phyloP scores from a whole-genome alignment of 2,888 invertebrate genomes.

The Eristalis pertinax region DNA sequence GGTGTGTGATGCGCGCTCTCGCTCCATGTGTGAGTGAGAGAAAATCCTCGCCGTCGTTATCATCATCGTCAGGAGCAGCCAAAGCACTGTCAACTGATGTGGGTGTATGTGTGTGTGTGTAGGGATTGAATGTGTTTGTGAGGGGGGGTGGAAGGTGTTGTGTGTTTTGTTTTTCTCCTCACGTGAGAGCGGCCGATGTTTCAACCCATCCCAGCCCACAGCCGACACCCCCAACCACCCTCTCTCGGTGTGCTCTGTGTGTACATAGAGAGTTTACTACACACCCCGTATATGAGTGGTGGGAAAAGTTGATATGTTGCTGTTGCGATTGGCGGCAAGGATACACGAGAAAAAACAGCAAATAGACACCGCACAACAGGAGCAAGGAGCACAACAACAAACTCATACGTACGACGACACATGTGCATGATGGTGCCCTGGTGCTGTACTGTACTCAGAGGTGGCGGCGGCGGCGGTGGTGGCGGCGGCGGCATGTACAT shows the following conservation, averaged over 20 bases:
- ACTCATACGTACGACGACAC: constrained; percentile 65
- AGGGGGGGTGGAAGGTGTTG: constrained; percentile 60
- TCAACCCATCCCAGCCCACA: not conserved
- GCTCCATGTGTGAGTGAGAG: constrained; percentile 61
- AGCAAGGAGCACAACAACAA: constrained; percentile 68
- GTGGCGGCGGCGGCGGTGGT: constrained; percentile 3
- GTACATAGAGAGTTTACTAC: constrained; percentile 72
- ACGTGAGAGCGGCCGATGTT: constrained; percentile 62
- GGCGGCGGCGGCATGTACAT: constrained; percentile 26
- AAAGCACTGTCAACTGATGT: constrained; percentile 14
- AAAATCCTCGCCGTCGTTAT: constrained; percentile 28
- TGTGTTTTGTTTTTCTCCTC: constrained; percentile 71
- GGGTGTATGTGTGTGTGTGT: constrained; percentile 50
- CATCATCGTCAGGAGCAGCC: not conserved
- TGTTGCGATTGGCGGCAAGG: constrained; percentile 72
- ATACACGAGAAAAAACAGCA: constrained; percentile 51
- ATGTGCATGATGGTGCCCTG: constrained; percentile 48
- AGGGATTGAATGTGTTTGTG: constrained; percentile 13
- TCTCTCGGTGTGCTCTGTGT: constrained; percentile 17
- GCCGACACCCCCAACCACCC: constrained; percentile 31
- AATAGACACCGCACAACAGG: constrained; percentile 23
- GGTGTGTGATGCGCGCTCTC: constrained; percentile 5
- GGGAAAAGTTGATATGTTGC: constrained; percentile 72
- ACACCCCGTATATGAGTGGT: constrained; percentile 71
- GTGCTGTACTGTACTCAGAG: not conserved